phyloP scores from a whole-genome alignment of 2,888 invertebrate species.

The Tribolium freemani region DNA sequence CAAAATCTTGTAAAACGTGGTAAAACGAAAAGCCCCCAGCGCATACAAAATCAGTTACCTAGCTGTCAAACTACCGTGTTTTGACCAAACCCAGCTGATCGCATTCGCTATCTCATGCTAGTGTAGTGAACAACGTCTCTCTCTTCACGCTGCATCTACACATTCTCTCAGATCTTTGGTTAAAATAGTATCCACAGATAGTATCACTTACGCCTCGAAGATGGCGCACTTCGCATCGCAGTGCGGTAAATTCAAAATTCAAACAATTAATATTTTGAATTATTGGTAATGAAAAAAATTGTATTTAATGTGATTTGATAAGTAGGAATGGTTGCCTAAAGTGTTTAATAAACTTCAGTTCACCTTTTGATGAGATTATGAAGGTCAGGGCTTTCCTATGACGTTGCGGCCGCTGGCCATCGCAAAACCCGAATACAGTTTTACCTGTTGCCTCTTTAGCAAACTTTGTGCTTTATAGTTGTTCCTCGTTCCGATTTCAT shows the following conservation, averaged over 20 bases:
- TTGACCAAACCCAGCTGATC: background rate
- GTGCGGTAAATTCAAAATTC: background rate
- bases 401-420: constrained; percentile 42
- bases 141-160: background rate
- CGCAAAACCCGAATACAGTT: constrained; percentile 18
- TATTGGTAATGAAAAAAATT: background rate
- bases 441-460: constrained; percentile 7
- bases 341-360: constrained; percentile 16
- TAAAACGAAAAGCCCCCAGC: background rate
- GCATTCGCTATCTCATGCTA: background rate
- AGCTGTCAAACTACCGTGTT: background rate
- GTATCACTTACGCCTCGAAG: no score
- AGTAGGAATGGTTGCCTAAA: constrained; percentile 26
- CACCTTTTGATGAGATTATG: constrained; percentile 21
- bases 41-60: no score
- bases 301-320: background rate
- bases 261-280: background rate
- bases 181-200: no score
- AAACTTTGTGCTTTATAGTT: constrained; percentile 14
- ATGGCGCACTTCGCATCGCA: background rate
- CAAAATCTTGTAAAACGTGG: background rate
- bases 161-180: no score
- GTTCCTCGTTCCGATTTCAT: background rate
- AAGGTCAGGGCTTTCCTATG: constrained; percentile 56
- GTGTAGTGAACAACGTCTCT: background rate